These are phyloP conservation scores for Meriones unguiculatus DNA, from an alignment of 2,113 vertebrate species.

Conservation along the genomic window DNA sequence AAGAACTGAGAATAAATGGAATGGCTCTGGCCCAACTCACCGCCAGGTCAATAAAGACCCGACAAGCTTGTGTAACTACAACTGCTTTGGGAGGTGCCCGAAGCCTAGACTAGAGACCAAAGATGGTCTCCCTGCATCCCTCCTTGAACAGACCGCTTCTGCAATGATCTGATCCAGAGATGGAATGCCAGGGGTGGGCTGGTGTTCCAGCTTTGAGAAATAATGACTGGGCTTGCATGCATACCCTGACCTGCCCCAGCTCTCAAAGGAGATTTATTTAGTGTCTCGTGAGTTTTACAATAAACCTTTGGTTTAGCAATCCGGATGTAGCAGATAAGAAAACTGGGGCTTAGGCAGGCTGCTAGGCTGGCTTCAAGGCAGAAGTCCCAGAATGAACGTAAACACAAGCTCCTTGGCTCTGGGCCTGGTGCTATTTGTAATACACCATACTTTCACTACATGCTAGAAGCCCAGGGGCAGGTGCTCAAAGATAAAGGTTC, in stretches of 20 bases:
- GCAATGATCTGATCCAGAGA: not conserved
- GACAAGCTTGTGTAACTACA: not conserved
- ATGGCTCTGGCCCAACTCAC: not conserved
- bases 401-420: not conserved
- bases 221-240: not conserved
- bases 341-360: not conserved
- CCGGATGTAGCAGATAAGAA: not conserved
- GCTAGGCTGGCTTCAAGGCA: not conserved
- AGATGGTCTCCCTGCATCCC: not conserved
- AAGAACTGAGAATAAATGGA: not conserved
- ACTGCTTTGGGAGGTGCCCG: not conserved
- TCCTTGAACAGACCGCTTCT: not conserved
- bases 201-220: constrained; percentile 1
- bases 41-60: constrained; percentile 8
- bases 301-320: not conserved
- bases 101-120: not conserved
- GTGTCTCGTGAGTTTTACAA: not conserved
- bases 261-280: constrained; percentile 16
- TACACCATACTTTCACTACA: not conserved
- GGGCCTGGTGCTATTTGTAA: not conserved
- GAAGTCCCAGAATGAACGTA: constrained; percentile 1
- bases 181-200: not conserved
- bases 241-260: not conserved
- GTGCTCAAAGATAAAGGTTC: not conserved
- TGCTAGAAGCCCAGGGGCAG: not conserved